Evolutionary conservation across 1,140 invertebrate genomes (phyloP), one percentile per base, ranked within the genome.

Genomic region (Eueides isabella): DNA sequence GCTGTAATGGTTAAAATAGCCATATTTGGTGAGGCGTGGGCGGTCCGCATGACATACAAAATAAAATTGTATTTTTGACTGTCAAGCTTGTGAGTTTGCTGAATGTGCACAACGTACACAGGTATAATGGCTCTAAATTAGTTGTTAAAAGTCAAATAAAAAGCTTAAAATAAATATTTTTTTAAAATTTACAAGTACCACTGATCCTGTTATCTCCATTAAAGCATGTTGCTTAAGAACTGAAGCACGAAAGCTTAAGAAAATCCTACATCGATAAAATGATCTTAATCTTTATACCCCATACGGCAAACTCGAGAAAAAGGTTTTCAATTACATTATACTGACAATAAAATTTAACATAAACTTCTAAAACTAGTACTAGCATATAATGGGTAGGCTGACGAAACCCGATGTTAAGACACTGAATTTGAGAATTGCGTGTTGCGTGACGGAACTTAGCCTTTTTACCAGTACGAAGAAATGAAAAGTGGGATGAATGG

Each of bases 311-410:
- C n/a, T n/a, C 41, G 3, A 19, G 1, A 19, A 48, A 48, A 65
- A 66, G 38, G n/a, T 64, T 64, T 66, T 38, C 19, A 65, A 28
- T 28, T 48, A 48, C 41, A 48, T 19, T 48, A 48, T 9, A 48
- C 16, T 14, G 11, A 11, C 23, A 41, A 66, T 35, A 38, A 65
- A 14, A 65, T 65, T n/a, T 5, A 35, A n/a, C 14, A 65, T 33
- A 65, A 14, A 23, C 16, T n/a, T 11, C 5, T 23, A 12, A 23
- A 64, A 65, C 5, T n/a, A 7, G n/a, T 2, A 33, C 30, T 14
- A 0, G 12, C n/a, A 64, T 9, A 31, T 30, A 64, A n/a, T n/a
- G n/a, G n/a, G n/a, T n/a, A n/a, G n/a, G n/a, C n/a, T n/a, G n/a
- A n/a, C n/a, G n/a, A n/a, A n/a, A n/a, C n/a, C n/a, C n/a, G n/a